Conservation (phyloP, 2,113 vertebrate species). For the Halichoerus grypus region DNA sequence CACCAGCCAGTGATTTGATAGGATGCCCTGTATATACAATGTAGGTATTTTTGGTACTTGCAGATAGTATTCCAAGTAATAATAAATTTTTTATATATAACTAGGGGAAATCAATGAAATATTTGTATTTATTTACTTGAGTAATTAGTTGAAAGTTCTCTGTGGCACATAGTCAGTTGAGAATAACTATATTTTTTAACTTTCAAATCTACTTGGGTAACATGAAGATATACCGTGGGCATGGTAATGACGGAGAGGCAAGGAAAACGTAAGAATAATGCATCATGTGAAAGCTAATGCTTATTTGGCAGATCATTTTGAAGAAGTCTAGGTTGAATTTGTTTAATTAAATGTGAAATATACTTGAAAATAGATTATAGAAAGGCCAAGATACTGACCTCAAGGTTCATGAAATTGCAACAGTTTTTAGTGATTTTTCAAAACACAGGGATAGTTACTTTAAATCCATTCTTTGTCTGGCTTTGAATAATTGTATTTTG, state of each 20-base stretch:
- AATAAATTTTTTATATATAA: neutral
- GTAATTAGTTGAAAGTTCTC: neutral
- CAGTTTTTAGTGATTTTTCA: neutral
- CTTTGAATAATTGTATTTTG: constrained; percentile 47
- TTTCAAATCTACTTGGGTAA: neutral
- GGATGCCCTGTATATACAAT: neutral
- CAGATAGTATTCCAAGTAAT: neutral
- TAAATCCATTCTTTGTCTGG: constrained; percentile 43
- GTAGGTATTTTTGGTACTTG: neutral
- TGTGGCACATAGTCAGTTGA: neutral
- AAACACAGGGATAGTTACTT: constrained; percentile 18
- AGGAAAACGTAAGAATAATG: constrained; percentile 37
- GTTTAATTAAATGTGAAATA: constrained; percentile 43
- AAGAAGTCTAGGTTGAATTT: constrained; percentile 23
- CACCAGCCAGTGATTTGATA: constrained; percentile 35
- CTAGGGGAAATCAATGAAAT: neutral
- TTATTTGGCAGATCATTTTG: constrained; percentile 40
- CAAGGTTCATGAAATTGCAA: constrained; percentile 14
- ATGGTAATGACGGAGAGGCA: neutral
- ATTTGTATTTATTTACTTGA: constrained; percentile 1
- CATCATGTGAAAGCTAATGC: constrained; percentile 3
- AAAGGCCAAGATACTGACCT: neutral
- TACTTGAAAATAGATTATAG: neutral
- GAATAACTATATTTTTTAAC: constrained; percentile 26
- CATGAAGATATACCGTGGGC: neutral